Base-by-base conservation (phyloP, 2,888 invertebrate species). In the Eupithecia tripunctaria region DNA sequence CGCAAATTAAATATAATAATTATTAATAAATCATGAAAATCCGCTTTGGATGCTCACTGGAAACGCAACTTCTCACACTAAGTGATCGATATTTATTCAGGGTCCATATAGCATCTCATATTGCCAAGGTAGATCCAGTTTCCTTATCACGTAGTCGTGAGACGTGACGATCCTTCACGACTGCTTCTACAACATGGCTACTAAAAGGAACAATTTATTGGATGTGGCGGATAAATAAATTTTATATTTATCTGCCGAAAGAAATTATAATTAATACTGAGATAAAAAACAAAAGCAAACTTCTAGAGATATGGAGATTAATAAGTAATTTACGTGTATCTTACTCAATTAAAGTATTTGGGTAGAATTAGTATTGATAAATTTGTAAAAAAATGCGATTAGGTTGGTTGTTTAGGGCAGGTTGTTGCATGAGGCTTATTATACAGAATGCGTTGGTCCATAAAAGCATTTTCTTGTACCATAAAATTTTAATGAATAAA, bases 131-230 rank as follows among this genome's bases (percentile, higher is more conserved):
- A 71, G 68, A 71, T 76, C 64, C 64, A 69, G 73, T 76, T 71
- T 76, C 75, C 73, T 71, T 71, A 73, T 73, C 76, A 76, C 76
- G 76, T 76, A 73, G 69, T 25, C 67, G 67, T 1, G 71, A 67
- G 71, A 76, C 76, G 76, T 76, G 76, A 73, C 73, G 73, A 76
- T 76, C 71, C 72, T 67, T 72, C 75, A 65, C 67, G 71, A 41
- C 63, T 74, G 63, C 64, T 62, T 69, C 72, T 59, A 67, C 72
- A 75, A 75, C 67, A 72, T 75, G 72, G 64, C 51, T 65, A 21
- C 64, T 68, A 38, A 25, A 32, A 56, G 67, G 67, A 66, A 68
- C 72, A 70, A 75, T 75, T 72, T 70, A 70, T 43, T 71, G 36
- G 67, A 74, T 67, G 66, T 67, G 27, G 74, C 69, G 71, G 62